Base-by-base conservation (phyloP, 1,140 invertebrate genomes). In the Macrotrachela quadricornifera region DNA sequence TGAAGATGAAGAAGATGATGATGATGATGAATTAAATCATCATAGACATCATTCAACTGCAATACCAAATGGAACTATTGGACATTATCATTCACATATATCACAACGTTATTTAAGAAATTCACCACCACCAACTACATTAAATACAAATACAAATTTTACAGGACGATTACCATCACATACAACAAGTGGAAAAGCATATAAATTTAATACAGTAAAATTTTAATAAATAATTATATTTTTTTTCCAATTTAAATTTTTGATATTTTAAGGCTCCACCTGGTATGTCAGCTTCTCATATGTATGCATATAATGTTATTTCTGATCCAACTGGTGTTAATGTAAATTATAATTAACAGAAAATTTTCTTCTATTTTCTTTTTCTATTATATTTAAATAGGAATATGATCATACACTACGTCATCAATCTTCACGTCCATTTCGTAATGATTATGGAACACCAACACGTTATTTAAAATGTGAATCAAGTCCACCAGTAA, bases 251-350 rank as follows among this genome's bases (percentile, higher is more conserved):
- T n/a, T n/a, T n/a, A n/a, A n/a, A n/a, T n/a, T n/a, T n/a, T n/a
- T n/a, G n/a, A 30, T 53, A 64, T 59, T 60, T 67, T 73, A 64
- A 84, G 82, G 82, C 83, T 62, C 83, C 82, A 60, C 82, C 82
- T 65, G 80, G 81, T 65, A 83, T 84, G 80, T 83, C 82, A 58
- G 80, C 81, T 58, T 80, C 80, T 60, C 81, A 83, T 70, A 75
- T 82, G 67, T 82, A 83, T 71, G 78, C 66, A 16, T 70, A 67
- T 30, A 30, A 30, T 30, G 21, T 30, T 30, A 8, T 2, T 30
- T 30, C 21, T 30, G 21, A 30, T 30, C 21, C 21, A 30, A 4
- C 21, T 2, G 8, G 8, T 30, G 21, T 30, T 30, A 30, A 30
- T 30, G 21, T 30, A 30, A 30, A 8, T 30, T 30, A 30, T 4